Evolutionary conservation across 2,888 invertebrate genomes (phyloP), one percentile per base, ranked within the genome.

Genomic region (Sclerodermus sp.): DNA sequence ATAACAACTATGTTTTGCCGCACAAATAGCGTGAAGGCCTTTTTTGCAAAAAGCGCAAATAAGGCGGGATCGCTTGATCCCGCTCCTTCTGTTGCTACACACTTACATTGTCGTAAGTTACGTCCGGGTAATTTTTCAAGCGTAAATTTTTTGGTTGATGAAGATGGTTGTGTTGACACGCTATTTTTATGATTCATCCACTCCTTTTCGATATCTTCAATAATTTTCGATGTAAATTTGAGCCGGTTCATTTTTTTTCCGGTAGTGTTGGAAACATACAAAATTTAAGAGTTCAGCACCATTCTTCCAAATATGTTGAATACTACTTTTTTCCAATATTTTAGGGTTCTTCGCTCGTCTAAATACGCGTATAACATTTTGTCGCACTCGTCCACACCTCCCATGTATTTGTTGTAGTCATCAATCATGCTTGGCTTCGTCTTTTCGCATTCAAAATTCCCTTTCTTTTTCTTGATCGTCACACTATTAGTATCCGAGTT

Each of bases 281-380:
- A 47, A 39, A 64, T 65, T 54, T 61, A 68, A 16, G 63, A 41
- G 51, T 65, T 66, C 39, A 64, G 42, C 15, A 64, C 55, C 62
- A 65, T 65, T 49, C 58, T 49, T 32, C 53, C 41, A 49, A 67
- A 61, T 42, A 64, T 57, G 51, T 59, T 61, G 54, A 67, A 62
- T 31, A 55, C 56, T 41, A 64, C 57, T 53, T 65, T 68, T 42
- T 65, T 66, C 60, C 62, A 66, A 52, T 48, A 65, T 57, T 66
- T 65, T 15, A 64, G 41, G 14, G 58, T 53, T 51, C 57, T 63
- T 52, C 66, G 37, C 56, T 64, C 60, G 45, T 66, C 66, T 36
- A 66, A 57, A 51, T 65, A 66, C 32, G 48, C 31, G 47, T 58
- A 66, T n/a, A 61, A 16, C 64, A 66, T 66, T 51, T 54, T 64